A percentile compares a stretch with the other conserved stretches of the same genome.
phyloP scores from a whole-genome alignment of 2,113 vertebrate species.

The Bostrychus sinensis region DNA sequence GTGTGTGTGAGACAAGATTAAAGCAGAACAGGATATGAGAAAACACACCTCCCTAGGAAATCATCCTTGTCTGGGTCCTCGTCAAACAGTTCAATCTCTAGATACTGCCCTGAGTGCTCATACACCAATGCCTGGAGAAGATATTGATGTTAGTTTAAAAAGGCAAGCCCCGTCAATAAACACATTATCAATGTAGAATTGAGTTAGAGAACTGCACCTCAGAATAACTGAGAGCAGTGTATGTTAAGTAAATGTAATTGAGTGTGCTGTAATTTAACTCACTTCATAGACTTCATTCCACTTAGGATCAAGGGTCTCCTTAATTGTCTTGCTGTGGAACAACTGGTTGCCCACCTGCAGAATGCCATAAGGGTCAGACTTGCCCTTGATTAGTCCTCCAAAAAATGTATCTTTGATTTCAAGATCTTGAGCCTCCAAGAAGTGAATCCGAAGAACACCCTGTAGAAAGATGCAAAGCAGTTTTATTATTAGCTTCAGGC shows the following conservation, averaged over 20 bases:
- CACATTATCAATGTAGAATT: not conserved
- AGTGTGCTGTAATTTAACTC: conserved; percentile 9
- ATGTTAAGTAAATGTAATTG: not conserved
- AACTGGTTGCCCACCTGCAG: conserved; percentile 91
- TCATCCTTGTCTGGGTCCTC: conserved; percentile 98
- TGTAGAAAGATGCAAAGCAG: conserved; percentile 53
- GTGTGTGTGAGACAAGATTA: conserved; percentile 8
- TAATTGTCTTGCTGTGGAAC: conserved; percentile 95
- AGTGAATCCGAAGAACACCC: conserved; percentile 95
- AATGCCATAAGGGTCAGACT: conserved; percentile 95
- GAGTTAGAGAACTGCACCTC: not conserved
- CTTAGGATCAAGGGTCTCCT: conserved; percentile 92
- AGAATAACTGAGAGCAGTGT: not conserved
- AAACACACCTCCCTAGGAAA: conserved; percentile 91
- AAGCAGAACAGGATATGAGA: conserved; percentile 10
- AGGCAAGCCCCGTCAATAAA: conserved; percentile 25
- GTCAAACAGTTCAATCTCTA: conserved; percentile 97
- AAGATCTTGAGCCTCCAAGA: conserved; percentile 94
- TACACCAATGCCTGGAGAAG: conserved; percentile 87
- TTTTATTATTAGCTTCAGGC: not conserved
- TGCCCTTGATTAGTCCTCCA: conserved; percentile 93
- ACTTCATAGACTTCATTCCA: conserved; percentile 99
- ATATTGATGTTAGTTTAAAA: conserved; percentile 20
- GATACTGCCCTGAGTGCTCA: conserved; percentile 91
- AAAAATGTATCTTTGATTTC: conserved; percentile 94